phyloP scores from a whole-genome alignment of 2,113 vertebrate genomes.

The Mixornis gularis region DNA sequence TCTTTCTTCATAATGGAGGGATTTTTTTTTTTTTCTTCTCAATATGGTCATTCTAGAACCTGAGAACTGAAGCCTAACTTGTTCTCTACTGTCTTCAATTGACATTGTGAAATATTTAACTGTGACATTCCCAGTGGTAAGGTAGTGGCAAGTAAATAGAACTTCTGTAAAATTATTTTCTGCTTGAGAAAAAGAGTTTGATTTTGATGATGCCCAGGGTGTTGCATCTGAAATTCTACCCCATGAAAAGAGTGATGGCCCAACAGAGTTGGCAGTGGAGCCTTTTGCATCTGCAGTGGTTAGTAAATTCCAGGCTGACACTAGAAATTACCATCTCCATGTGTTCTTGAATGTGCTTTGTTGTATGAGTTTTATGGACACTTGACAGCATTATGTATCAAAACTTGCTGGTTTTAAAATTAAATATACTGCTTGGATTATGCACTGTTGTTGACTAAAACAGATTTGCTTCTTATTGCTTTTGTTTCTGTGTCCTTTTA shows the following conservation, averaged over 20 bases:
- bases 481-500: not conserved
- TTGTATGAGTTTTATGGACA: not conserved
- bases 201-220: accelerated
- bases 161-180: not conserved
- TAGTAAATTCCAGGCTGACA: not conserved
- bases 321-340: not conserved
- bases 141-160: not conserved
- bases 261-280: not conserved
- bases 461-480: not conserved
- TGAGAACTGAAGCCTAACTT: not conserved
- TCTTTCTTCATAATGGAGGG: not conserved
- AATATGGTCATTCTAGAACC: not conserved
- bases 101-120: not conserved
- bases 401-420: not conserved
- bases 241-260: not conserved
- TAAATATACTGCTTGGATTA: accelerated
- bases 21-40: not conserved
- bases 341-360: not conserved
- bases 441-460: not conserved
- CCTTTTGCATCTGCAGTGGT: not conserved
- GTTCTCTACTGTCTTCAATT: not conserved
- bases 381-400: not conserved
- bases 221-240: not conserved
- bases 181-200: not conserved
- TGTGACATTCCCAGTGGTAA: not conserved